Evolutionary conservation across 1,140 invertebrate genomes (phyloP).

Genomic region (Papilio aristodemus): DNA sequence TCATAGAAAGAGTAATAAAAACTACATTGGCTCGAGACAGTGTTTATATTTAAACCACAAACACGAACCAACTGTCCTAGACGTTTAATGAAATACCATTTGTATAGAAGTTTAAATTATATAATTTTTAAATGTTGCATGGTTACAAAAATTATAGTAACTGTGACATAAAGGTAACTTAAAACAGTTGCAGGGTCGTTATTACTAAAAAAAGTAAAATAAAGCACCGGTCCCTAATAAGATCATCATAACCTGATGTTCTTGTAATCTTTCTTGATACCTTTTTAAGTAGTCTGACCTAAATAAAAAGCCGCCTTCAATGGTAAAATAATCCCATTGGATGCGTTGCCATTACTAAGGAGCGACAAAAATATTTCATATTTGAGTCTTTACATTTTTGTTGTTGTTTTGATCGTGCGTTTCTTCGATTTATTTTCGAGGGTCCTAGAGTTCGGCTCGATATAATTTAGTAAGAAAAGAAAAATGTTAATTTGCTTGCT

Average conservation of each 20-base stretch:
- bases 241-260: slow-evolving; percentile 6
- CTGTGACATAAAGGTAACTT: too few species aligned
- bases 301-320: slow-evolving; percentile 28
- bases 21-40: background rate
- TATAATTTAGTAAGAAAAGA: background rate
- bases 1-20: slow-evolving; percentile 12
- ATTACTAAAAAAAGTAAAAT: slow-evolving; percentile 5
- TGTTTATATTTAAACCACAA: background rate
- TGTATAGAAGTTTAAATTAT: too few species aligned
- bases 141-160: too few species aligned
- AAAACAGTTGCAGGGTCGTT: background rate
- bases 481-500: background rate
- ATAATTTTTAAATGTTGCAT: too few species aligned
- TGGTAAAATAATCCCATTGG: slow-evolving; percentile 23
- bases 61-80: background rate
- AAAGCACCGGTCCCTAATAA: background rate
- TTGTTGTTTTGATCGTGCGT: background rate
- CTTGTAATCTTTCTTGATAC: slow-evolving; percentile 30
- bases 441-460: background rate
- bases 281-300: slow-evolving; percentile 31
- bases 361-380: background rate
- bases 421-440: background rate
- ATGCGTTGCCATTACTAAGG: slow-evolving; percentile 8
- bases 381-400: background rate
- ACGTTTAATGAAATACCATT: background rate